Base-by-base conservation (phyloP, 2,113 vertebrate genomes). In the Clarias gariepinus region DNA sequence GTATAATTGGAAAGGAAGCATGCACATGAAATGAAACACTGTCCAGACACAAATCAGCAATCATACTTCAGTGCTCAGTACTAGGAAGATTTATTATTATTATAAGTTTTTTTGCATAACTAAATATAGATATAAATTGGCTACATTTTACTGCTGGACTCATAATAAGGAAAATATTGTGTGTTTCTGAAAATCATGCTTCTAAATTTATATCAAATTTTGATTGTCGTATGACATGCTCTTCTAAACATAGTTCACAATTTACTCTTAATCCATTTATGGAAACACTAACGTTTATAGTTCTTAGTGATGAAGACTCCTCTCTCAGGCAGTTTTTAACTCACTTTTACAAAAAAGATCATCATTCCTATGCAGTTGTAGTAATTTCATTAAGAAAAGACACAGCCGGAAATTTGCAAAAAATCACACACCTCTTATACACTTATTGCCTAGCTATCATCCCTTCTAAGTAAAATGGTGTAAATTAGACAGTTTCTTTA, bases 1-100 rank as follows among this genome's bases (percentile, higher is more conserved):
- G 30, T 76, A 33, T 71, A 88, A 79, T 30, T 4, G 47, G 28
- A 15, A 64, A 66, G 47, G 76, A 83, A 78, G 33, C 23, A 78
- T 36, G 19, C 6, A 21, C 23, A 23, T 11, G 63, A 41, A 78
- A 23, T 11, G 55, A 41, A 78, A 87, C 53, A 76, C 30, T 76
- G 76, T 81, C 84, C 74, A 82, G 88, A 57, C 19, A 28, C 66
- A 68, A 64, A 82, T 77, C 66, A 85, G 16, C 60, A 61, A 69
- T 57, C 57, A 28, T 63, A 12, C 18, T 77, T 41, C 15, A 76
- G 33, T 15, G 16, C 19, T 33, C 11, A 19, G 28, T n/a, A 69
- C 64, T 76, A 47, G 9, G 30, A 63, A 71, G 53, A 13, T 79
- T 41, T 57, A 68, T 69, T 52, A 52, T 52, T 30, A 7, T 0